phyloP scores from a whole-genome alignment of 2,113 vertebrate species.

The Mohoua ochrocephala region DNA sequence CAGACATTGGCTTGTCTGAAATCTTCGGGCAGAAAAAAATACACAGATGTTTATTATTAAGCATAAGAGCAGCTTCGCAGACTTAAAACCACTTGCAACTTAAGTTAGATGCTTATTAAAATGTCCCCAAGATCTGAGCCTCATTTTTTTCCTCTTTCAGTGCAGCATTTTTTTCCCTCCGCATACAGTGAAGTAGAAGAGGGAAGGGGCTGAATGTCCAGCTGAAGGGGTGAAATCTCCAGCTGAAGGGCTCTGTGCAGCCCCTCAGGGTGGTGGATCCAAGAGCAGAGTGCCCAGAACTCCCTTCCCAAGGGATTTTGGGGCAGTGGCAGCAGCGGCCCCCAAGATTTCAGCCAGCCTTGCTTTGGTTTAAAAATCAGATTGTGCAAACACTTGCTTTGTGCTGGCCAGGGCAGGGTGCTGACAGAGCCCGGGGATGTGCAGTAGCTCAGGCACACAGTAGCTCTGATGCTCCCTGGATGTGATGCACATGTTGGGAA shows the following conservation, averaged over 20 bases:
- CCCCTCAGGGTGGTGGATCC: not conserved
- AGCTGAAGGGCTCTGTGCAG: not conserved
- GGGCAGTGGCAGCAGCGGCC: not conserved
- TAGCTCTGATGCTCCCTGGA: not conserved
- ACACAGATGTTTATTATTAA: slow-evolving; percentile 54
- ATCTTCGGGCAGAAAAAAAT: not conserved
- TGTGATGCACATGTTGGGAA: slow-evolving; percentile 25
- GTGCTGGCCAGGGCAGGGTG: not conserved
- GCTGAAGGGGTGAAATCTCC: not conserved
- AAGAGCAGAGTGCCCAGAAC: not conserved
- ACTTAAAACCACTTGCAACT: not conserved
- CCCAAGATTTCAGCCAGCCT: not conserved
- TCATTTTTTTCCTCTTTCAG: not conserved
- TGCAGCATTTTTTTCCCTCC: not conserved
- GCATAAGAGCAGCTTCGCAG: not conserved
- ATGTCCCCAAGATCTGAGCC: not conserved
- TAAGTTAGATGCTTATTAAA: not conserved
- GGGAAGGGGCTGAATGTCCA: not conserved
- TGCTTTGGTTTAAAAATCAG: not conserved
- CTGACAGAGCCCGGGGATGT: not conserved
- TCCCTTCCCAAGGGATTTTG: not conserved
- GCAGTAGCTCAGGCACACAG: slow-evolving; percentile 14
- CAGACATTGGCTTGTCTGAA: slow-evolving; percentile 3
- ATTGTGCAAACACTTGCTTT: not conserved
- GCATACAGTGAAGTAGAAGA: accelerated